Base-by-base conservation (phyloP, 2,797 vertebrate species). In the Pagetopsis macropterus region DNA sequence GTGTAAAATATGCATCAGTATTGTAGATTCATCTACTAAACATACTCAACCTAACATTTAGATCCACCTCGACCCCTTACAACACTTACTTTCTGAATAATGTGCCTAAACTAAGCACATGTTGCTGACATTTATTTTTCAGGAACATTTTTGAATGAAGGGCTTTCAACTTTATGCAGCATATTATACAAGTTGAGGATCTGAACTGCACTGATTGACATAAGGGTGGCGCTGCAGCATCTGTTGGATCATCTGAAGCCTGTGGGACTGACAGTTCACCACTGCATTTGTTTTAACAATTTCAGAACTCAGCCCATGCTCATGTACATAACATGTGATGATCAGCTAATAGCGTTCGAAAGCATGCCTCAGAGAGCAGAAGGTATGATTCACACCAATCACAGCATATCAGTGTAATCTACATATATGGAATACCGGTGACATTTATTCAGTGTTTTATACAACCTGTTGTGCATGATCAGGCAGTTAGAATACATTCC, bases 371-470 rank as follows among this genome's bases (percentile, higher is more conserved):
- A 54, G 19, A 59, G n/a, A 56, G 31, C 40, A 70, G 21, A 55
- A 69, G 41, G 19, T n/a, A 56, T 71, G 69, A 75, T 23, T 70
- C 63, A 56, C 58, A 65, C 46, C 72, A 72, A 58, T 65, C 59
- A 45, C 57, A 52, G 16, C 27, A 37, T 37, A 33, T 1, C 44
- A 21, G 1, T 31, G 33, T 8, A 31, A 13, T 59, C 48, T 43
- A 16, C 54, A 21, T 49, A 43, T 11, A 48, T 19, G 27, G 8
- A 31, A 37, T 46, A 46, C 51, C 23, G 12, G 51, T 46, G 16
- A 14, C 3, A n/a, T 44, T 13, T 5, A n/a, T 16, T 8, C 55
- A 40, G 12, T 9, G 46, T n/a, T 72, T 68, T 58, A 46, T 45
- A 48, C 48, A 70, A 64, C 61, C 57, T 67, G 31, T 51, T 70